Evolutionary conservation across 2,797 vertebrate genomes (phyloP), one percentile per base, ranked within the genome.

Genomic region (Novumbra hubbsi): DNA sequence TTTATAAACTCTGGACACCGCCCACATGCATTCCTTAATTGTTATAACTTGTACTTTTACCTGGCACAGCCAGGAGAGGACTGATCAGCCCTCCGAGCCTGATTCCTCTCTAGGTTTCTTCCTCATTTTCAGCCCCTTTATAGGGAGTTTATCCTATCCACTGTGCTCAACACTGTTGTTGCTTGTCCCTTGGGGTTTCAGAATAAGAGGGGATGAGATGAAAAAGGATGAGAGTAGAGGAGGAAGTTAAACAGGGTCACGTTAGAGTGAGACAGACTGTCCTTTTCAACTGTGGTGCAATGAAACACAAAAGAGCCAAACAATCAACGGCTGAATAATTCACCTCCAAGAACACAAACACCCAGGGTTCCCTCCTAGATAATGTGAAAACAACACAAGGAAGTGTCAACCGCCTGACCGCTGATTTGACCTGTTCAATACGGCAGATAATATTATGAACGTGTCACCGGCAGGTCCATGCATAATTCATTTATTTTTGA

Each of bases 261-360:
- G 28, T 76, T 79, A 45, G 9, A 6, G 52, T 19, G 49, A 69
- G 49, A 74, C 27, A 11, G 45, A 7, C 19, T 41, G 32, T 6
- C 32, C n/a, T 71, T 38, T 71, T 52, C 3, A 57, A 66, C 19
- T 5, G 21, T 62, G 41, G 48, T 65, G n/a, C 41, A 65, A 60
- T 74, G 73, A 57, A 45, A 70, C 73, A 68, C 70, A 73, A 83
- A 86, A 86, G 60, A 52, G 75, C 72, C 27, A 7, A 80, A 88
- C 86, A 89, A 91, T 86, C 73, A 27, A 78, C 24, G 75, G 76
- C 79, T 93, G 87, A 93, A 93, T 93, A 88, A 93, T 92, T 92
- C 76, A 92, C 83, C 89, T 86, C 83, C 86, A 71, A 52, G 82
- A 76, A 55, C 81, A 84, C 85, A 67, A 49, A 79, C 81, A 79